Evolutionary conservation across 2,113 vertebrate genomes (phyloP), one percentile per base, ranked within the genome.

Genomic region (Nibea albiflora): DNA sequence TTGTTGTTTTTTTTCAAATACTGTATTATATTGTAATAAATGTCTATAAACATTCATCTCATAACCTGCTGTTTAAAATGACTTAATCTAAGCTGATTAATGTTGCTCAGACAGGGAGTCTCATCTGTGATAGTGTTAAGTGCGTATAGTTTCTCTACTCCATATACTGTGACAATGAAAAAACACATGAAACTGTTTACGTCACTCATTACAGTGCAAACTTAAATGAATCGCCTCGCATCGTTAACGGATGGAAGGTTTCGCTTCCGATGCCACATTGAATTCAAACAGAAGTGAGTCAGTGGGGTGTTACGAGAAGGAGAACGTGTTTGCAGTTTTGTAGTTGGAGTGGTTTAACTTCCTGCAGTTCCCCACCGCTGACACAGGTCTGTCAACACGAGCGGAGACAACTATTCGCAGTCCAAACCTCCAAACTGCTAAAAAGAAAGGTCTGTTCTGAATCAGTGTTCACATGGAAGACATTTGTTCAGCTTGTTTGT

Each of bases 141-240:
- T 84, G 71, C 80, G 31, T 39, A 44, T 72, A n/a, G 70, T 64
- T 14, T 53, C 28, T 81, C 35, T 73, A 11, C 68, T 65, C 46
- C 61, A 58, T 71, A 68, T 81, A 85, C 86, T 81, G 86, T 89
- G 88, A 90, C 60, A 22, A 64, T 68, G 63, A n/a, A 46, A 64
- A 57, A 58, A 42, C 84, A 47, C 31, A 26, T 5, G 2, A n/a
- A 63, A 73, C 31, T 60, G 64, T 77, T 87, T 62, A 61, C 71
- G 60, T 73, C 56, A 46, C 63, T 44, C 20, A 46, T 71, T 11
- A 22, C 67, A 62, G n/a, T 22, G 22, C 64, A 54, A 52, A 22
- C 16, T 39, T 20, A 22, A 58, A 39, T 52, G 12, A 19, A 50
- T 3, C 11, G 4, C 49, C 60, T 82, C 67, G 28, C 71, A 60